These are phyloP conservation scores for Pseudomugil gertrudae DNA, from an alignment of 2,797 vertebrate species.

Conservation along the genomic window DNA sequence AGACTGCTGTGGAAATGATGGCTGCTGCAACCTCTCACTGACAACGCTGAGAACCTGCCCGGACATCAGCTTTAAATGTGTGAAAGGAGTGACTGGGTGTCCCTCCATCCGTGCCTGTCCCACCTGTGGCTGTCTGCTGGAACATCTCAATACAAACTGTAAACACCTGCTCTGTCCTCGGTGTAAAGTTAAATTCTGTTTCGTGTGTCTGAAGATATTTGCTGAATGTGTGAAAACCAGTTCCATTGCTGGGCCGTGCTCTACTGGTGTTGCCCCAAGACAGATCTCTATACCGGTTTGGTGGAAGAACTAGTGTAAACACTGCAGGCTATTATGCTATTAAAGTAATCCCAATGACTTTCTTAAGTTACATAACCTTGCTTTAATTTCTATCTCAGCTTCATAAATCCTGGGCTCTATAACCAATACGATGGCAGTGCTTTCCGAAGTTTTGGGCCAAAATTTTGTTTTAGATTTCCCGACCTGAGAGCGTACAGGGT, in stretches of 20 bases:
- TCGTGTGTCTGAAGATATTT: conserved; percentile 46
- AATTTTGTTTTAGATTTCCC: too few species aligned
- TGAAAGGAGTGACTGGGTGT: conserved; percentile 26
- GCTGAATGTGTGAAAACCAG: neutral
- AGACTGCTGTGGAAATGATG: conserved; percentile 39
- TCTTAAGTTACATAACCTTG: neutral
- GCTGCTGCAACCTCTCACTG: conserved; percentile 31
- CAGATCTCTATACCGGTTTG: conserved; percentile 38
- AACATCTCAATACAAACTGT: conserved; percentile 12
- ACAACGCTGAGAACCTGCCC: conserved; percentile 11
- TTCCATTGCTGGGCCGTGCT: accelerated
- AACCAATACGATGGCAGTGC: too few species aligned
- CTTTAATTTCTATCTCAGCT: neutral
- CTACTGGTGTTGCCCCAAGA: conserved; percentile 24
- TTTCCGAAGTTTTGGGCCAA: too few species aligned
- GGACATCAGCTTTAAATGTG: neutral
- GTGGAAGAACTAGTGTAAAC: neutral
- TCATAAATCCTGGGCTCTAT: too few species aligned
- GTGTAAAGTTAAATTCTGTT: conserved; percentile 60
- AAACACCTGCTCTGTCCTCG: conserved; percentile 3
- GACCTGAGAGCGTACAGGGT: too few species aligned
- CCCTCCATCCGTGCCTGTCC: conserved; percentile 60
- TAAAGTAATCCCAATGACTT: neutral
- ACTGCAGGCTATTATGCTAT: accelerated
- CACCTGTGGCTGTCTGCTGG: conserved; percentile 49